These are phyloP conservation scores for Equus quagga DNA, from an alignment of 2,113 vertebrate species.

Conservation along the genomic window DNA sequence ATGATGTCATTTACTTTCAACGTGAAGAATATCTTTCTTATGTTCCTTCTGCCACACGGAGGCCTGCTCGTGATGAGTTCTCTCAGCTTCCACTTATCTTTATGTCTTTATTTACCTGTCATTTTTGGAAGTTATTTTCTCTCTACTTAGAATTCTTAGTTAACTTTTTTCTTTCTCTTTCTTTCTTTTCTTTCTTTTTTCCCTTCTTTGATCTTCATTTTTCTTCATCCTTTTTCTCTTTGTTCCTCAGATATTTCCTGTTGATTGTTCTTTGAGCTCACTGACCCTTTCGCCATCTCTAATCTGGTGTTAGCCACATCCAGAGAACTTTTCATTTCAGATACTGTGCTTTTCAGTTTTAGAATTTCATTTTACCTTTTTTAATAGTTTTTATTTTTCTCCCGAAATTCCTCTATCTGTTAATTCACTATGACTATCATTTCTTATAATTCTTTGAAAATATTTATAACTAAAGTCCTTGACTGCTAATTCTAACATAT, in stretches of 20 bases:
- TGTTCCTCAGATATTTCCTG: not conserved
- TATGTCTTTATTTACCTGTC: not conserved
- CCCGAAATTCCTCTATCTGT: not conserved
- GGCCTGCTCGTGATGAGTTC: not conserved
- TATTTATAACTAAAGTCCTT: conserved; percentile 1
- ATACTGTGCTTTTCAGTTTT: not conserved
- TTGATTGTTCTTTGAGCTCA: not conserved
- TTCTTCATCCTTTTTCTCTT: not conserved
- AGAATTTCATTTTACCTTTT: conserved; percentile 6
- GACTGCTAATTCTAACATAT: not conserved
- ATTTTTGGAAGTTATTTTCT: not conserved
- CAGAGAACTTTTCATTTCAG: not conserved
- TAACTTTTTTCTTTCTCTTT: not conserved
- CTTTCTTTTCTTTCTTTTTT: not conserved
- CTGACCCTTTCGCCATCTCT: not conserved
- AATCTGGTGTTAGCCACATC: not conserved
- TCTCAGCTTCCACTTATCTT: not conserved
- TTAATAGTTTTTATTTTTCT: not conserved
- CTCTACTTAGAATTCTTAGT: not conserved
- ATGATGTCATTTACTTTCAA: not conserved
- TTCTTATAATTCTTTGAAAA: conserved; percentile 32
- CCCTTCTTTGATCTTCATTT: not conserved
- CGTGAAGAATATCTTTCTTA: not conserved
- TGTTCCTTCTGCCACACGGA: not conserved
- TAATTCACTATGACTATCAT: not conserved